Evolutionary conservation across 2,888 invertebrate species (phyloP).

Genomic region (Sceliomorpha sp.): DNA sequence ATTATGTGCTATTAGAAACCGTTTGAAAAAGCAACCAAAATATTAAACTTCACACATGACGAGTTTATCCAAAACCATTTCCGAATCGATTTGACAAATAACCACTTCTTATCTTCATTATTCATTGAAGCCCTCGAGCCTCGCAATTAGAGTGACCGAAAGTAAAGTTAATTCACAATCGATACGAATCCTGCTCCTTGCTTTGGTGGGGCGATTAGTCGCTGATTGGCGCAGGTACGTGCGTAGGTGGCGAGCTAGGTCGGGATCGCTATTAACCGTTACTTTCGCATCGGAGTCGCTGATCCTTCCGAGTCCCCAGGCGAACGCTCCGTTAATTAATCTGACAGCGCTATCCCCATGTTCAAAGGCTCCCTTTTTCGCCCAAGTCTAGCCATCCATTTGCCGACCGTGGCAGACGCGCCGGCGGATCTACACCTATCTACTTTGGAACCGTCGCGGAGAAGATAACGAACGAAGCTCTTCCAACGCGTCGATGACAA

Average conservation of each 20-base stretch:
- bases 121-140: slow-evolving; percentile 39
- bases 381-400: slow-evolving; percentile 72
- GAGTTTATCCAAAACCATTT: no score
- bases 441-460: slow-evolving; percentile 13
- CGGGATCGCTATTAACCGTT: slow-evolving; percentile 37
- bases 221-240: slow-evolving; percentile 33
- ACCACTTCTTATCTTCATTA: slow-evolving; percentile 30
- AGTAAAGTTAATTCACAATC: slow-evolving; percentile 47
- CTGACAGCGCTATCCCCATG: slow-evolving; percentile 64
- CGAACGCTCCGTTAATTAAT: slow-evolving; percentile 79
- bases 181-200: slow-evolving; percentile 36
- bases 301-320: slow-evolving; percentile 58
- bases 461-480: slow-evolving; percentile 29
- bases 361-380: slow-evolving; percentile 74
- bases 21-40: no score
- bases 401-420: slow-evolving; percentile 59
- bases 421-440: no score
- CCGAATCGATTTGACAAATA: no score
- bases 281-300: slow-evolving; percentile 42
- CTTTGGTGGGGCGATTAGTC: slow-evolving; percentile 35
- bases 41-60: no score
- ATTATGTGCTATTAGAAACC: no score
- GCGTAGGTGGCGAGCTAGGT: slow-evolving; percentile 35
- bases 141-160: slow-evolving; percentile 34
- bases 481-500: slow-evolving; percentile 11